These are phyloP conservation scores for Hypotaenidia philippensis DNA, from an alignment of 2,797 vertebrate genomes.

Conservation along the genomic window DNA sequence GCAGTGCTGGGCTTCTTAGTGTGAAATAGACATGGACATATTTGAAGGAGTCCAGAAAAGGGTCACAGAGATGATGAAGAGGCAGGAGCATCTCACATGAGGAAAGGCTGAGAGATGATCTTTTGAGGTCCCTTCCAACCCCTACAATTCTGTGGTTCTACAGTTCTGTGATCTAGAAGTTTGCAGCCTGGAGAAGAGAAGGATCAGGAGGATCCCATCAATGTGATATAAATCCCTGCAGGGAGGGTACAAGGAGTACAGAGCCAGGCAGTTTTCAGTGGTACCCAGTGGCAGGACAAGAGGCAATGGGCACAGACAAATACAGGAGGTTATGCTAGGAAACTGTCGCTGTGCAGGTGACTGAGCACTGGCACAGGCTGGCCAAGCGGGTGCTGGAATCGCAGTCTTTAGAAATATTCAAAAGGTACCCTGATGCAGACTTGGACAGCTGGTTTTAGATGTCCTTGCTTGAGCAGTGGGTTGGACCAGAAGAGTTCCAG, in stretches of 20 bases:
- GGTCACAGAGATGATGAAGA: neutral
- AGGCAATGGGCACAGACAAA: neutral
- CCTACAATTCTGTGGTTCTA: too few relatives aligned
- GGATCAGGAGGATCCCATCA: neutral
- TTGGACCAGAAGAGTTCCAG: neutral
- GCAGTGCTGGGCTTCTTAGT: neutral
- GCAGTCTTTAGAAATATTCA: neutral
- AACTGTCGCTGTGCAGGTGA: neutral
- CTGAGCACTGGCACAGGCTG: neutral
- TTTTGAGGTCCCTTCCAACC: too few relatives aligned
- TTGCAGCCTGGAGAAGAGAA: neutral
- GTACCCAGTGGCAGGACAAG: neutral
- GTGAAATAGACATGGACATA: fast-evolving
- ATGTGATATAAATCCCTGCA: neutral
- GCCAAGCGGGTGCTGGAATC: neutral
- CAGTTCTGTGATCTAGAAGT: neutral
- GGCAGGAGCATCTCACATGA: neutral
- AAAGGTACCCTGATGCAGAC: fast-evolving
- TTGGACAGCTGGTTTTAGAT: neutral
- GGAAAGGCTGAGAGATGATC: neutral
- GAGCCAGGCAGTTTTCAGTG: neutral
- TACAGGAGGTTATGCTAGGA: neutral
- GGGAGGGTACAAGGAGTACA: neutral
- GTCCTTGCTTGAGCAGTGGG: fast-evolving
- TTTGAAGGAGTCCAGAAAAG: neutral